A percentile compares a stretch with the other conserved stretches of the same genome.
phyloP scores from a whole-genome alignment of 1,140 invertebrate species.

The Apis dorsata region DNA sequence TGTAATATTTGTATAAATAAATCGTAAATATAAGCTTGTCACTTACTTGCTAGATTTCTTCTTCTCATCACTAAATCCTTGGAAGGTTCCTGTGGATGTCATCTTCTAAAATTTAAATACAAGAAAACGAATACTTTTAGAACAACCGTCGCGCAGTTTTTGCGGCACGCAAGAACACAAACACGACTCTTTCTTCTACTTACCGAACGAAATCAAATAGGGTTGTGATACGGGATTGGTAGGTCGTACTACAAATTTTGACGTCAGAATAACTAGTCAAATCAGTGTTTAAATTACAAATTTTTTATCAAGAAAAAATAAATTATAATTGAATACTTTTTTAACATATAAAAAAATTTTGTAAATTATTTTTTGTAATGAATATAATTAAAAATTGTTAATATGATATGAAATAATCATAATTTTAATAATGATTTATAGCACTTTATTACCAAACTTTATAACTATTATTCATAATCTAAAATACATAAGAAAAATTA shows the following conservation, averaged over 20 bases:
- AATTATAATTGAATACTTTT: background rate
- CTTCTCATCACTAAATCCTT: slow-evolving; percentile 63
- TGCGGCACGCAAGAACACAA: slow-evolving; percentile 41
- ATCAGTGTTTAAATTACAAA: slow-evolving; percentile 21
- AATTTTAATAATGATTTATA: background rate
- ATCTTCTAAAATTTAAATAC: slow-evolving; percentile 53
- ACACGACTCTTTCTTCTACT: slow-evolving; percentile 57
- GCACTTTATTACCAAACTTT: background rate
- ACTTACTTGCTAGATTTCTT: slow-evolving; percentile 77
- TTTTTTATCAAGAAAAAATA: background rate
- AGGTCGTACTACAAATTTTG: slow-evolving; percentile 39
- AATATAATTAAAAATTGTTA: background rate
- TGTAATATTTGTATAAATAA: slow-evolving; percentile 18
- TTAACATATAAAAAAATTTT: background rate
- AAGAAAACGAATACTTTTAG: slow-evolving; percentile 21
- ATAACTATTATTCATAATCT: background rate
- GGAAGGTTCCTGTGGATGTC: slow-evolving; percentile 74
- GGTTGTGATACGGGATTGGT: slow-evolving; percentile 65
- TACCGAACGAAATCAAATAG: slow-evolving; percentile 69
- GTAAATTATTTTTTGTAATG: background rate
- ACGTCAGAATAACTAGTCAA: slow-evolving; percentile 61
- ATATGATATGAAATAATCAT: background rate
- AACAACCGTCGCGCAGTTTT: slow-evolving; percentile 42
- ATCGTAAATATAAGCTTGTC: slow-evolving; percentile 19
- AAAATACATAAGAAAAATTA: background rate